These are phyloP conservation scores for Drosophila phalerata DNA, from an alignment of 2,888 invertebrate species.

Conservation along the genomic window DNA sequence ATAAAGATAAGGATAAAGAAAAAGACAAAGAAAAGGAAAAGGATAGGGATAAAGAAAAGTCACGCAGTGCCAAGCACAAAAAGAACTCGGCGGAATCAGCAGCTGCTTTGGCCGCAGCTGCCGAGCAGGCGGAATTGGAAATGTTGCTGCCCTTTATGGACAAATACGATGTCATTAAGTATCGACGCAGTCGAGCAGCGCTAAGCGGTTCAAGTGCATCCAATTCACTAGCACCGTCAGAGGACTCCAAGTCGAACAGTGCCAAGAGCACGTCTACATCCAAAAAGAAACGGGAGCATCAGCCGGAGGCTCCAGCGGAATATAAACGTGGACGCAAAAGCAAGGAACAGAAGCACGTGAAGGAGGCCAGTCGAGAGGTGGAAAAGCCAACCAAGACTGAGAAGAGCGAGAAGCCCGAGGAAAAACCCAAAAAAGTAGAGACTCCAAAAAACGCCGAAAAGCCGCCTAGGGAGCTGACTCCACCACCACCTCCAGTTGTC, in stretches of 20 bases:
- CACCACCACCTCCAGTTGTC: slow-evolving; percentile 7
- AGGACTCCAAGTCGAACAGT: slow-evolving; percentile 59
- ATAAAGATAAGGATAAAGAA: slow-evolving; percentile 34
- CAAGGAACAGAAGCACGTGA: slow-evolving; percentile 68
- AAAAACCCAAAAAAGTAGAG: slow-evolving; percentile 47
- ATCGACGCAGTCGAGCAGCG: slow-evolving; percentile 86
- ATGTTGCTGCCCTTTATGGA: slow-evolving; percentile 86
- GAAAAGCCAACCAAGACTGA: slow-evolving; percentile 24
- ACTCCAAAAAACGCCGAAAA: slow-evolving; percentile 48
- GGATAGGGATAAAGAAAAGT: slow-evolving; percentile 53
- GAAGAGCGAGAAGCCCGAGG: slow-evolving; percentile 30
- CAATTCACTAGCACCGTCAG: slow-evolving; percentile 50
- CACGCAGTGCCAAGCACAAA: slow-evolving; percentile 55
- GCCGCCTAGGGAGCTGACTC: slow-evolving; percentile 25
- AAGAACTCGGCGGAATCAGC: slow-evolving; percentile 67
- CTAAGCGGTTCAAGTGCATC: slow-evolving; percentile 86
- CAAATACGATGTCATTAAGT: slow-evolving; percentile 88
- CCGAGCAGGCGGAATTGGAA: slow-evolving; percentile 80
- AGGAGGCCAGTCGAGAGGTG: slow-evolving; percentile 45
- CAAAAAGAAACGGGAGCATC: slow-evolving; percentile 59
- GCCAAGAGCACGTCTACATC: slow-evolving; percentile 46
- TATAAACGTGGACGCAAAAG: slow-evolving; percentile 61
- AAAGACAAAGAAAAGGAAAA: slow-evolving; percentile 53
- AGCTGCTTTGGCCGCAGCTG: slow-evolving; percentile 75
- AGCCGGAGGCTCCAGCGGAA: slow-evolving; percentile 44